phyloP scores from a whole-genome alignment of 2,888 invertebrate genomes.

The Apodemia duryi region DNA sequence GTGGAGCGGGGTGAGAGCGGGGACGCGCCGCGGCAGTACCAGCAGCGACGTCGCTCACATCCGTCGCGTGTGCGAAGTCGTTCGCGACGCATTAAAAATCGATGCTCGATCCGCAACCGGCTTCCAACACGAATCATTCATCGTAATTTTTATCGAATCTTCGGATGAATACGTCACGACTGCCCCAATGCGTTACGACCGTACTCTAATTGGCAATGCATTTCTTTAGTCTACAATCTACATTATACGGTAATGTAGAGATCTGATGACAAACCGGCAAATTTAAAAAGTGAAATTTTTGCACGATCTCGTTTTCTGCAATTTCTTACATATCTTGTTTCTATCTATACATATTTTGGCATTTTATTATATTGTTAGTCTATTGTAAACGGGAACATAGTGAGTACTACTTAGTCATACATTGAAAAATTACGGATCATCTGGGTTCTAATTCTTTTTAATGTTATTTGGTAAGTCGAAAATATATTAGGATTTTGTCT shows the following conservation, averaged over 20 bases:
- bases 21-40: constrained; percentile 68
- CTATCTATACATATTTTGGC: background rate
- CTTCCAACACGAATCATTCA: constrained; percentile 53
- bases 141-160: constrained; percentile 54
- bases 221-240: constrained; percentile 32
- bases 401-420: background rate
- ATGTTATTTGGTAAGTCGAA: background rate
- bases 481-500: background rate
- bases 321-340: constrained; percentile 21
- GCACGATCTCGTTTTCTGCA: constrained; percentile 21
- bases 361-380: background rate
- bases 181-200: constrained; percentile 47
- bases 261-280: constrained; percentile 22
- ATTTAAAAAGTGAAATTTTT: constrained; percentile 22
- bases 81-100: constrained; percentile 72
- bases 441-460: background rate
- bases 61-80: constrained; percentile 65
- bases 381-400: background rate
- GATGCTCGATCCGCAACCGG: constrained; percentile 74
- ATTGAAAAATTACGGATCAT: background rate
- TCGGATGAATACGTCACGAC: constrained; percentile 51
- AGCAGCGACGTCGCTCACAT: constrained; percentile 68
- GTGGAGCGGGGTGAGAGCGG: constrained; percentile 58
- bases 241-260: constrained; percentile 21
- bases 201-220: constrained; percentile 53